These are phyloP conservation scores for Therioaphis trifolii DNA, from an alignment of 2,888 invertebrate species.

Conservation along the genomic window DNA sequence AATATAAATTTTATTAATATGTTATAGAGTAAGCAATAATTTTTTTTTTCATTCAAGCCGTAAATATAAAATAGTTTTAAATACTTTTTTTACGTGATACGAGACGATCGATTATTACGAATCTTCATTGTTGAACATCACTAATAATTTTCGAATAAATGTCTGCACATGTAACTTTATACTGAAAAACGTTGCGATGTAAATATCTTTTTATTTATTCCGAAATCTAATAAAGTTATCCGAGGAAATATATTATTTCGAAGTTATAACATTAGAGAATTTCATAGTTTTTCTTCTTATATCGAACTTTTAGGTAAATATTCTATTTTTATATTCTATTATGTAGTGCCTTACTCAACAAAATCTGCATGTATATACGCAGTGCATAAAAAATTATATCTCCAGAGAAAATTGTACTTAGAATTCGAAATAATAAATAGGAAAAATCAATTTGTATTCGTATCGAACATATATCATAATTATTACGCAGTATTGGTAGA, in stretches of 20 bases:
- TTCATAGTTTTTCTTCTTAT: not conserved
- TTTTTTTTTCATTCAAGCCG: too few relatives aligned
- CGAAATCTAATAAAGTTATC: not conserved
- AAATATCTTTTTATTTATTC: not conserved
- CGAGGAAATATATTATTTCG: not conserved
- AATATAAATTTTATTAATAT: too few relatives aligned
- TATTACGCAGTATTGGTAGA: too few relatives aligned
- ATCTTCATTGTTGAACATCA: too few relatives aligned
- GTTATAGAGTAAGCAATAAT: too few relatives aligned
- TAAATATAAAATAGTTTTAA: too few relatives aligned
- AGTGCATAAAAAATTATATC: not conserved
- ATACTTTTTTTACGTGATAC: too few relatives aligned
- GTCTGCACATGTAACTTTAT: too few relatives aligned
- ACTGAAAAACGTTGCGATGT: not conserved
- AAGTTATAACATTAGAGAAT: not conserved
- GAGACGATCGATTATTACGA: too few relatives aligned
- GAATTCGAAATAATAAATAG: not conserved
- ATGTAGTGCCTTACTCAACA: not conserved
- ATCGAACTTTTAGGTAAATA: not conserved
- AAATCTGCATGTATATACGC: not conserved
- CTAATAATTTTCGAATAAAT: too few relatives aligned
- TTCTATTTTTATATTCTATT: not conserved
- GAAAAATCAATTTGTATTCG: not conserved
- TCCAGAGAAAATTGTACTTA: too few relatives aligned
- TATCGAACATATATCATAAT: too few relatives aligned